Evolutionary conservation across 2,888 invertebrate genomes (phyloP).

Genomic region (Diabrotica balteata): DNA sequence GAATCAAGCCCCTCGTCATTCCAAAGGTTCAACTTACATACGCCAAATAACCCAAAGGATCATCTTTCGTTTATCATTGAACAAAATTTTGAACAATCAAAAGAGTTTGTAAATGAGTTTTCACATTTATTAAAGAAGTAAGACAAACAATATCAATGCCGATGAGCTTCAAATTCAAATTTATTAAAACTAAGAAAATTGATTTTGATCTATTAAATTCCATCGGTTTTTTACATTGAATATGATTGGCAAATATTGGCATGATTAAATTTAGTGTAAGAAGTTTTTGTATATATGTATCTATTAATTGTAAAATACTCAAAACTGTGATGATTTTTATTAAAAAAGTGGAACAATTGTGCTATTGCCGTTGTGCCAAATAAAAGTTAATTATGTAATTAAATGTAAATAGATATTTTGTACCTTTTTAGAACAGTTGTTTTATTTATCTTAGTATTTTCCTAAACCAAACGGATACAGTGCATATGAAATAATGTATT

Average conservation of each 20-base stretch:
- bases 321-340: slow-evolving; percentile 12
- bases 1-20: slow-evolving; percentile 42
- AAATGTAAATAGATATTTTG: slow-evolving; percentile 12
- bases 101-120: slow-evolving; percentile 14
- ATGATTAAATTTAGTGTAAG: too few relatives aligned
- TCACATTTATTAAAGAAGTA: slow-evolving; percentile 15
- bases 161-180: too few relatives aligned
- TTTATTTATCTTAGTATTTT: neutral
- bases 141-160: too few relatives aligned
- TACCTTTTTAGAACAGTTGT: slow-evolving; percentile 1
- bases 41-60: too few relatives aligned
- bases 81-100: neutral
- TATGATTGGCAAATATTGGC: too few relatives aligned
- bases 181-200: too few relatives aligned
- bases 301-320: slow-evolving; percentile 5
- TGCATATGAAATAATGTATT: too few relatives aligned
- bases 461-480: too few relatives aligned
- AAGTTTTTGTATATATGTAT: neutral
- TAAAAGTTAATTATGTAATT: neutral
- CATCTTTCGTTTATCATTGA: neutral
- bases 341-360: slow-evolving; percentile 7
- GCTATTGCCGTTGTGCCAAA: slow-evolving; percentile 12
- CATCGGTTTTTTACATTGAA: too few relatives aligned
- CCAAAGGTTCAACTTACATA: too few relatives aligned
- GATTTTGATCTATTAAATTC: too few relatives aligned